These are phyloP conservation scores for Melitaea cinxia DNA, from an alignment of 1,140 invertebrate genomes.

Conservation along the genomic window DNA sequence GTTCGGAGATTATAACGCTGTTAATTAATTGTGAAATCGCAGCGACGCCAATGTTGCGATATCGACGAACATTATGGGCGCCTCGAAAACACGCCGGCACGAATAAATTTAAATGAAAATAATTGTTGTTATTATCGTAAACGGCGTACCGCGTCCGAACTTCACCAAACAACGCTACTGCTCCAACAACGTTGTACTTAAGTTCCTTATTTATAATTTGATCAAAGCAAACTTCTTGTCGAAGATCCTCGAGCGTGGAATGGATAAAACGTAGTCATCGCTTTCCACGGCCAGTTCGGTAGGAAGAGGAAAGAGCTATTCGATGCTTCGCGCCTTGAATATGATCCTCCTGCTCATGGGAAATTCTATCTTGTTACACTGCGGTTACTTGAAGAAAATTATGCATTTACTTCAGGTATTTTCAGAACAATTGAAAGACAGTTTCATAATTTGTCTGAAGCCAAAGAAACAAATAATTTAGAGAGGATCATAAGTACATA, in stretches of 20 bases:
- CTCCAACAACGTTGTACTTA: no score
- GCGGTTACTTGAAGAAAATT: neutral
- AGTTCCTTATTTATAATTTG: no score
- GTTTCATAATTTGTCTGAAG: neutral
- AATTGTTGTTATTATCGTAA: no score
- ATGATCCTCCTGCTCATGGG: neutral
- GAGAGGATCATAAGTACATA: no score
- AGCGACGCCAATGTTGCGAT: neutral
- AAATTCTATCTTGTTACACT: neutral
- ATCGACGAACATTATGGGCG: neutral
- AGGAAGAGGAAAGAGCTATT: neutral
- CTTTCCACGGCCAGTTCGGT: neutral
- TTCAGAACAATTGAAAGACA: no score
- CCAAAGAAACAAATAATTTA: neutral
- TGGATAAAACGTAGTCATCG: neutral
- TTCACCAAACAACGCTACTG: no score
- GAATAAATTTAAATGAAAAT: no score
- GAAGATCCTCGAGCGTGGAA: neutral
- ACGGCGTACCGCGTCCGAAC: no score
- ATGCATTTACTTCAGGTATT: no score
- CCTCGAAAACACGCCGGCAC: no score
- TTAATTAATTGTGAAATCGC: neutral
- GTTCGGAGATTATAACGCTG: neutral
- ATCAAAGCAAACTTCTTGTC: no score
- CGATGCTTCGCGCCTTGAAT: neutral